phyloP scores from a whole-genome alignment of 2,797 vertebrate genomes.

The Poeciliopsis gracilis region DNA sequence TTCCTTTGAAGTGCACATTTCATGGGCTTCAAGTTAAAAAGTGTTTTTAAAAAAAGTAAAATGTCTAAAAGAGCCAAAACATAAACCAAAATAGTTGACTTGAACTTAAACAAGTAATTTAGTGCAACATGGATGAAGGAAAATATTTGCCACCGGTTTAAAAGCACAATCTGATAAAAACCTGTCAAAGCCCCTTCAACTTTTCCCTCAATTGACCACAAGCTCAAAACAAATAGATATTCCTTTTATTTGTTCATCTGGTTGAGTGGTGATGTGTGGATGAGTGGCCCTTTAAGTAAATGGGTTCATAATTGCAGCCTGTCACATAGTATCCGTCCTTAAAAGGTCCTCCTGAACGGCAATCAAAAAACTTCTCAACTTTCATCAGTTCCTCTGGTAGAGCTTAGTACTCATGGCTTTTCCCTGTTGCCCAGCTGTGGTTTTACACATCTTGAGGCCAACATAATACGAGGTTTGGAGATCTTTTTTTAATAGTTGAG shows the following conservation, averaged over 20 bases:
- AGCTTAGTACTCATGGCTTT: conserved; percentile 60
- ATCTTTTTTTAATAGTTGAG: conserved; percentile 18
- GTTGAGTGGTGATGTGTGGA: conserved; percentile 23
- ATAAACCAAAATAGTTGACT: not conserved
- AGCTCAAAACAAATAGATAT: conserved; percentile 29
- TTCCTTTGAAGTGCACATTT: conserved; percentile 15
- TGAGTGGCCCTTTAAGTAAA: conserved; percentile 42
- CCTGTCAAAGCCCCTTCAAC: conserved; percentile 4
- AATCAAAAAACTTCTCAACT: conserved; percentile 59
- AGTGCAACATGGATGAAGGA: not conserved
- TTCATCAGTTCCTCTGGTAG: conserved; percentile 59
- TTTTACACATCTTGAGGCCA: conserved; percentile 63
- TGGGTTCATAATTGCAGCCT: conserved; percentile 55
- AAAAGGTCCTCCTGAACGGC: conserved; percentile 51
- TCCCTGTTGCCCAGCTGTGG: conserved; percentile 58
- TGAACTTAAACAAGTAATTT: not conserved
- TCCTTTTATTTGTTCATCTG: conserved; percentile 25
- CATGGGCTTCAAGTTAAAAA: not conserved
- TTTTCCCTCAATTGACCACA: conserved; percentile 7
- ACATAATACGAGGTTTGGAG: conserved; percentile 67
- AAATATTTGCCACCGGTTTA: not conserved
- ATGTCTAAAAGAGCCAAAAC: not conserved
- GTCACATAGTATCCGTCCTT: conserved; percentile 51
- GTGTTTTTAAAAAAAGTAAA: too few relatives aligned
- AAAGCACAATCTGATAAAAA: not conserved